Base-by-base conservation (phyloP, 2,888 invertebrate genomes). In the Caenorhabditis becei region DNA sequence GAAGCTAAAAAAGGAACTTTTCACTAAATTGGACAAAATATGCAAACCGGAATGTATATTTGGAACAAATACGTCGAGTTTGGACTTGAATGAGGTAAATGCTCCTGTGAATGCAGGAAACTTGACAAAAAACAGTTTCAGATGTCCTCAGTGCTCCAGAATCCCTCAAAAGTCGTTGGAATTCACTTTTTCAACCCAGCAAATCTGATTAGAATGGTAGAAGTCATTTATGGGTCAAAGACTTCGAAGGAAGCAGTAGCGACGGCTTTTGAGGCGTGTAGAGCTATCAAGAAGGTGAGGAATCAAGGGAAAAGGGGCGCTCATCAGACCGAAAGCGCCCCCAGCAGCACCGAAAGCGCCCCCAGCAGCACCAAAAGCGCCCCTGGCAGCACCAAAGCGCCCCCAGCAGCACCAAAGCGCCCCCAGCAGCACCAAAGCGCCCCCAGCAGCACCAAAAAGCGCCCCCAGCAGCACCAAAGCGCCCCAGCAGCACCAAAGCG, bases 141-240 rank as follows among this genome's bases (percentile, higher is more conserved):
- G 88, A 91, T 92, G 83, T 90, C 91, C 0, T 86, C 88, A 26
- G 91, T 88, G 0, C 91, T 92, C 2, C 82, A 70, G 5, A 83
- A 91, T 63, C 91, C 87, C 16, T 89, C 89, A 16, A 89, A 89
- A 69, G 91, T 92, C 2, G 91, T 91, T 32, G 92, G 92, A 14
- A 91, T 91, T 24, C 92, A 92, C 80, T 92, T 92, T 88, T 92
- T 92, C 86, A 91, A 91, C 24, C 92, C 92, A 3, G 91, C 92
- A 0, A 91, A 91, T 79, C 83, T 91, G 69, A 92, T 92, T 90
- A 66, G 53, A 67, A 82, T 85, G 75, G 83, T 85, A 2, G 85
- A 85, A 92, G 91, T 92, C 75, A 89, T 92, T 5, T 89, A 91
- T 51, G 91, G 92, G 7, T 81, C 80, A 14, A 58, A 91, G 18